A percentile compares a stretch with the other conserved stretches of the same genome.
phyloP scores from a whole-genome alignment of 1,140 invertebrate species.

The Drosophila bifasciata region DNA sequence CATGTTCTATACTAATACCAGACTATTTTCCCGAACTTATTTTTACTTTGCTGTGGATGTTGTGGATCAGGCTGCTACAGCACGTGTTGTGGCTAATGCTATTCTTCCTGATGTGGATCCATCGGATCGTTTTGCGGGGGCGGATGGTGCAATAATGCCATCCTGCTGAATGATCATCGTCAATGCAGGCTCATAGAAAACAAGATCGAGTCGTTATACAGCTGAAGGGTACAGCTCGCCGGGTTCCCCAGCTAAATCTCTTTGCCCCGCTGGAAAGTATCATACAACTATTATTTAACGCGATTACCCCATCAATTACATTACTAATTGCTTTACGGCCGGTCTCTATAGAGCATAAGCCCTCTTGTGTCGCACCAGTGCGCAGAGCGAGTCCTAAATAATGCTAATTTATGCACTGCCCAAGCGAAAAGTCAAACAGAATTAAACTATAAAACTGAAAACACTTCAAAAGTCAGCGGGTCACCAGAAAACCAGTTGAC shows the following conservation, averaged over 20 bases:
- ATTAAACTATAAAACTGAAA: slow-evolving; percentile 56
- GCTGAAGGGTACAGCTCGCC: too few relatives aligned
- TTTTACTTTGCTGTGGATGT: slow-evolving; percentile 26
- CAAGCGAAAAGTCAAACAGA: slow-evolving; percentile 70
- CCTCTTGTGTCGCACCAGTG: slow-evolving; percentile 9
- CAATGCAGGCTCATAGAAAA: background rate
- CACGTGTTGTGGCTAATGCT: too few relatives aligned
- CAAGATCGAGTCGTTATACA: slow-evolving; percentile 22
- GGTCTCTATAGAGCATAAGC: slow-evolving; percentile 31
- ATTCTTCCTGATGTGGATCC: too few relatives aligned
- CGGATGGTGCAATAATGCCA: background rate
- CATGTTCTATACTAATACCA: too few relatives aligned
- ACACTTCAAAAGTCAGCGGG: slow-evolving; percentile 58
- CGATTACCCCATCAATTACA: slow-evolving; percentile 59
- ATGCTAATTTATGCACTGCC: slow-evolving; percentile 79
- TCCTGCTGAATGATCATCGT: too few relatives aligned
- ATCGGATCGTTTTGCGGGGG: too few relatives aligned
- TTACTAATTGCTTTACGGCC: slow-evolving; percentile 57
- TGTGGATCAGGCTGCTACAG: slow-evolving; percentile 46
- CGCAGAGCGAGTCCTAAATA: slow-evolving; percentile 4
- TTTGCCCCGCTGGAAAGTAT: too few relatives aligned
- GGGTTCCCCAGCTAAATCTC: too few relatives aligned
- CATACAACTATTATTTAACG: background rate
- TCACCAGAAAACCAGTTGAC: slow-evolving; percentile 57
- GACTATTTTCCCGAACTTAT: background rate